Percentiles rank a stretch among this genome's conserved stretches.
These are phyloP conservation scores for Sebastes nivosus DNA, from an alignment of 2,797 vertebrate genomes.

Conservation along the genomic window DNA sequence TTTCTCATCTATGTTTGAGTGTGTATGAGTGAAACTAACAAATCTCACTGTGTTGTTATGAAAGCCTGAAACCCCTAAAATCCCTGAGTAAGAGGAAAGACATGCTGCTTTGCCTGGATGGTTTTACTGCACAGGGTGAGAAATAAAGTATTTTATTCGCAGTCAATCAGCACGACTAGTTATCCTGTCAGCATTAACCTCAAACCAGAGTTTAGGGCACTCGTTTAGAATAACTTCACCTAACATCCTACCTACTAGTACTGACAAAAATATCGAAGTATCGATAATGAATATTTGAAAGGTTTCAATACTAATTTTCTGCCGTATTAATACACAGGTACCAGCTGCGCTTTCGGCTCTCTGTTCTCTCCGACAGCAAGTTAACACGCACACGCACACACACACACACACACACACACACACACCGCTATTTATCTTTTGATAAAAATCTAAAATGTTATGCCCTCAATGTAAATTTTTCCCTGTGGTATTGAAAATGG, in stretches of 20 bases:
- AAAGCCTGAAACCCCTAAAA: conserved; percentile 27
- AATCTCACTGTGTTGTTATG: conserved; percentile 46
- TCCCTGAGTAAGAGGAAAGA: conserved; percentile 32
- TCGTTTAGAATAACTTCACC: not conserved
- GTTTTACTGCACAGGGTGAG: not conserved
- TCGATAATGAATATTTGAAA: too few species aligned
- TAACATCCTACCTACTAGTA: not conserved
- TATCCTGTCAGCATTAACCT: not conserved
- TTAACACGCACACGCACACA: too few species aligned
- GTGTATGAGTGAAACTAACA: conserved; percentile 13
- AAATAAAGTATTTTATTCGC: not conserved
- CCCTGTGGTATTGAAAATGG: too few species aligned
- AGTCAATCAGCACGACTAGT: not conserved
- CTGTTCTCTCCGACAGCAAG: too few species aligned
- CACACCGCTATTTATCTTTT: too few species aligned
- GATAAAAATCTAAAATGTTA: too few species aligned
- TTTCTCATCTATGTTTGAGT: conserved; percentile 24
- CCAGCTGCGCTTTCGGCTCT: too few species aligned
- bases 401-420: too few species aligned
- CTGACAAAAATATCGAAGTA: fast-evolving
- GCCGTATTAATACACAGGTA: too few species aligned
- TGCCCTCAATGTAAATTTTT: too few species aligned
- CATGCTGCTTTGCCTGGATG: conserved; percentile 24
- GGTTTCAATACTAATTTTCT: too few species aligned
- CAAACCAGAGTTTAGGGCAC: not conserved